These are phyloP conservation scores for Lophius piscatorius DNA, from an alignment of 2,113 vertebrate genomes.

Conservation along the genomic window DNA sequence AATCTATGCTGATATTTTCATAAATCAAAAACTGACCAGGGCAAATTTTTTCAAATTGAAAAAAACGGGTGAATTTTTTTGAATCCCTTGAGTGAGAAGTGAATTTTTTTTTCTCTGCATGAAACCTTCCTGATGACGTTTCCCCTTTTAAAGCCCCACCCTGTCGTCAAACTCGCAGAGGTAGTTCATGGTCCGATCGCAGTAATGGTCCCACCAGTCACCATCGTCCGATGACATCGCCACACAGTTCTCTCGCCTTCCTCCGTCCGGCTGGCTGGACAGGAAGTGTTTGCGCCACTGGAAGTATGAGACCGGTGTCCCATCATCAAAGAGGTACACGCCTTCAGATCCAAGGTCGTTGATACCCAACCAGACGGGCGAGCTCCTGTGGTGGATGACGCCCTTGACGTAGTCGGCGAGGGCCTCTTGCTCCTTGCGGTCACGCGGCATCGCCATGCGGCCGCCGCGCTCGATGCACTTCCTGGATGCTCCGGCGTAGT, in stretches of 20 bases:
- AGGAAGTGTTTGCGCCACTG: slow-evolving; percentile 88
- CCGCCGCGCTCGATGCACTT: slow-evolving; percentile 85
- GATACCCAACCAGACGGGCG: slow-evolving; percentile 90
- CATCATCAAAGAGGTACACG: slow-evolving; percentile 87
- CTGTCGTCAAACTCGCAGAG: slow-evolving; percentile 87
- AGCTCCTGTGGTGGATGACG: slow-evolving; percentile 86
- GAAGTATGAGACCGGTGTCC: slow-evolving; percentile 85
- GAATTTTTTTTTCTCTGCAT: no score
- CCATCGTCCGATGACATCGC: slow-evolving; percentile 89
- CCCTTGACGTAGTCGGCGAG: slow-evolving; percentile 82
- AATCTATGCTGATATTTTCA: no score
- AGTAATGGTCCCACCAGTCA: slow-evolving; percentile 95
- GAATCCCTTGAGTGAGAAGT: no score
- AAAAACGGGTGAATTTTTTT: no score
- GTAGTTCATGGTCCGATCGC: slow-evolving; percentile 87
- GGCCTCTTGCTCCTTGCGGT: slow-evolving; percentile 83
- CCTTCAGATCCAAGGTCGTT: slow-evolving; percentile 88
- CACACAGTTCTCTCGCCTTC: slow-evolving; percentile 89
- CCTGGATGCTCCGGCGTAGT: slow-evolving; percentile 81
- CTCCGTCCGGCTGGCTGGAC: slow-evolving; percentile 89
- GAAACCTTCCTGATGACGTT: not conserved
- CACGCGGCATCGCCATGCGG: slow-evolving; percentile 86
- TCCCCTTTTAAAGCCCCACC: slow-evolving; percentile 69
- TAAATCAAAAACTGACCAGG: no score
- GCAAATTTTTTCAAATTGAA: no score